These are phyloP conservation scores for Labeo catla DNA, from an alignment of 2,113 vertebrate genomes.

Conservation along the genomic window DNA sequence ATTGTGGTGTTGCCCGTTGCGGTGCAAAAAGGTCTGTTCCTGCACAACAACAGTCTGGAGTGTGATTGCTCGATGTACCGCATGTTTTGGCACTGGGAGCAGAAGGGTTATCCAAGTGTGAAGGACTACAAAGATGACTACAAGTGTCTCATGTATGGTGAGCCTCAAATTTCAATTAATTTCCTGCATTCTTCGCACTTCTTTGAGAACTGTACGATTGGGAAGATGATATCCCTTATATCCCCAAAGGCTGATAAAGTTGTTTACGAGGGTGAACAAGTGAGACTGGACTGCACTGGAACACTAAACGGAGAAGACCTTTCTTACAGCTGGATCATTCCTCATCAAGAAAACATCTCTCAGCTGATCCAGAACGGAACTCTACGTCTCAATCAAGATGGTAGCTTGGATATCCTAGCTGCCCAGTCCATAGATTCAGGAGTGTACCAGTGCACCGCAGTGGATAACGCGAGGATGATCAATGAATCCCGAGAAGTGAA, in stretches of 20 bases:
- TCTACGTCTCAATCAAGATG: constrained; percentile 81
- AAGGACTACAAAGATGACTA: constrained; percentile 84
- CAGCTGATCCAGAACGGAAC: constrained; percentile 75
- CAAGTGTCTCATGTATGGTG: constrained; percentile 80
- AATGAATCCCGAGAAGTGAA: constrained; percentile 89
- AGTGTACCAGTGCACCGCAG: constrained; percentile 86
- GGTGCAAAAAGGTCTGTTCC: constrained; percentile 87
- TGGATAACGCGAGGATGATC: constrained; percentile 77
- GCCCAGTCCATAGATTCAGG: constrained; percentile 84
- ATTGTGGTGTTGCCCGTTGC: constrained; percentile 81
- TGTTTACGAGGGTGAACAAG: constrained; percentile 76
- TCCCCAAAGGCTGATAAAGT: constrained; percentile 69
- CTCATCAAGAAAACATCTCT: constrained; percentile 78
- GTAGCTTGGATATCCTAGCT: constrained; percentile 83
- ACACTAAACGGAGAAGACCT: constrained; percentile 66
- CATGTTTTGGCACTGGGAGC: constrained; percentile 87
- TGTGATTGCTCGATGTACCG: constrained; percentile 87
- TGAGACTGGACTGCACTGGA: constrained; percentile 83
- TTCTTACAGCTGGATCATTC: constrained; percentile 86
- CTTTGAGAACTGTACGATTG: constrained; percentile 84
- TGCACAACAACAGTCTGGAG: constrained; percentile 91
- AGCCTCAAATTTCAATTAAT: constrained; percentile 72
- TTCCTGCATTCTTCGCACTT: constrained; percentile 80
- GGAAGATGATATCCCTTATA: constrained; percentile 42
- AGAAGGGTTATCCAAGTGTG: constrained; percentile 80